Evolutionary conservation across 2,113 vertebrate genomes (phyloP).

Genomic region (Erythrocercus mccallii): DNA sequence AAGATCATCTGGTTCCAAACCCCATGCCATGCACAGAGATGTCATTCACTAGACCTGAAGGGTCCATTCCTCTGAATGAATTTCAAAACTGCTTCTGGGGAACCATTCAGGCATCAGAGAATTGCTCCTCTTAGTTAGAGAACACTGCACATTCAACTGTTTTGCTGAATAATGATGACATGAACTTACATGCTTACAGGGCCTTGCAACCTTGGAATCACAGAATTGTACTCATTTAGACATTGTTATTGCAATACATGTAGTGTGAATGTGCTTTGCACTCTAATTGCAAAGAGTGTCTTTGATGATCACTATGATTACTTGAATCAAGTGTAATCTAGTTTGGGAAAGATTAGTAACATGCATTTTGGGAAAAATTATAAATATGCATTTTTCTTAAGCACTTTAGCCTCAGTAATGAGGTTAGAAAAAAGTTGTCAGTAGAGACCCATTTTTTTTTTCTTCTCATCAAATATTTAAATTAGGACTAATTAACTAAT

Average conservation of each 20-base stretch:
- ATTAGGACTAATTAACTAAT: not conserved
- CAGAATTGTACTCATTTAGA: not conserved
- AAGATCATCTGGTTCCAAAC: not conserved
- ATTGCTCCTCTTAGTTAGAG: not conserved
- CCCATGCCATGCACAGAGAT: accelerated
- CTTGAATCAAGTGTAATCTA: not conserved
- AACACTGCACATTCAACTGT: not conserved
- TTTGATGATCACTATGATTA: not conserved
- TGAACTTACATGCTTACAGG: not conserved
- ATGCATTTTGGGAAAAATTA: not conserved
- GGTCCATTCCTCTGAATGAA: not conserved
- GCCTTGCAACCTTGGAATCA: not conserved
- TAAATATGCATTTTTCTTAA: not conserved
- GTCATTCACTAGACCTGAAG: not conserved
- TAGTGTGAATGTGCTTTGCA: not conserved
- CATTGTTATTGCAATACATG: not conserved
- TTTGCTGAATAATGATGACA: not conserved
- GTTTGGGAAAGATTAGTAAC: not conserved
- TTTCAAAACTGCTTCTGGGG: not conserved
- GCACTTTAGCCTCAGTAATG: not conserved
- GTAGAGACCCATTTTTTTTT: accelerated
- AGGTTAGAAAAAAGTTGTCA: not conserved
- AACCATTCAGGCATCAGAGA: not conserved
- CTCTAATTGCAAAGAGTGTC: not conserved
- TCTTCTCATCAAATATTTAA: not conserved